Conservation (phyloP, 2,888 invertebrate species). For the Smittia aterrima region DNA sequence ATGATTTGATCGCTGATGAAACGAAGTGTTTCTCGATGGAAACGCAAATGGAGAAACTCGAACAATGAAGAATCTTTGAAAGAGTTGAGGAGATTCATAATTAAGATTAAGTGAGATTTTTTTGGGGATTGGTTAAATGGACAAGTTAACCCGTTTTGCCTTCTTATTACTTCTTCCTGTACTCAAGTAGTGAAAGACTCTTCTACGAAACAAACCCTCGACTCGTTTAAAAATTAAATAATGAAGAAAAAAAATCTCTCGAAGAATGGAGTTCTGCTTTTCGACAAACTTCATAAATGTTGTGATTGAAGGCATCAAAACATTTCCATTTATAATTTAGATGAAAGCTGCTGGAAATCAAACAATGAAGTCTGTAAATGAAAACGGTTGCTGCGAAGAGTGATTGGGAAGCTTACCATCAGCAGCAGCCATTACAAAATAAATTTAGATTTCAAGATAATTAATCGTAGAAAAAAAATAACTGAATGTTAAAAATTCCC, state of each 20-base stretch:
- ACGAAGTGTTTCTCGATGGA: background rate
- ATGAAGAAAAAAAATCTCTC: background rate
- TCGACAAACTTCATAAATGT: background rate
- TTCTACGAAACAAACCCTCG: too few species aligned
- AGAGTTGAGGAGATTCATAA: background rate
- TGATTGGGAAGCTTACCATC: constrained; percentile 33
- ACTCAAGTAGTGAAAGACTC: background rate
- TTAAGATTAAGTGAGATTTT: constrained; percentile 19
- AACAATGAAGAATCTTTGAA: background rate
- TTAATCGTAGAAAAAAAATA: background rate
- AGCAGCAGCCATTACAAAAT: constrained; percentile 28
- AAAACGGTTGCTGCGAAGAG: constrained; percentile 4
- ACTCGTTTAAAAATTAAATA: background rate
- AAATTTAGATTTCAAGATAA: background rate
- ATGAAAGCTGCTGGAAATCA: constrained; percentile 7
- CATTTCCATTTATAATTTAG: background rate
- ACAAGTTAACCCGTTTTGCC: constrained; percentile 8
- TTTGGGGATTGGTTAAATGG: constrained; percentile 21
- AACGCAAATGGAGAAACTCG: background rate
- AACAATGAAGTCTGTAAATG: background rate
- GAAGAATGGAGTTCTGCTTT: constrained; percentile 2
- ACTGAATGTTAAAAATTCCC: constrained; percentile 17
- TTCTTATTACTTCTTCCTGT: constrained; percentile 12
- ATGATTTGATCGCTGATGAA: background rate
- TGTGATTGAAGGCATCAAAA: constrained; percentile 39